phyloP scores from a whole-genome alignment of 1,140 invertebrate species.

The Zelostemma sp. region DNA sequence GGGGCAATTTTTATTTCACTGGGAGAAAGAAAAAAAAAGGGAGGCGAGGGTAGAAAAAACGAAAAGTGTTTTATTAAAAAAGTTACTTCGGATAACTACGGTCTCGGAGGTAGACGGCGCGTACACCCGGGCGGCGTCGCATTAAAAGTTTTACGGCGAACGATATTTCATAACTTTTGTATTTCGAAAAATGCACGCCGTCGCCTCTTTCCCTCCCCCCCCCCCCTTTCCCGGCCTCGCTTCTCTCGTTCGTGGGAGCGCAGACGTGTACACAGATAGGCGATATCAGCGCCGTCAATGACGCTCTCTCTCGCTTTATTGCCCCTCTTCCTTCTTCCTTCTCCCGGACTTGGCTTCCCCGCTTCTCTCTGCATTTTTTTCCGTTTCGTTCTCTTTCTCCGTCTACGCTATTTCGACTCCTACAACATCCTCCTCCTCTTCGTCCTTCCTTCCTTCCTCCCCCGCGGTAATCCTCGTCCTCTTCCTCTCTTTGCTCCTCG shows the following conservation, averaged over 20 bases:
- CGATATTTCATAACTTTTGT: constrained; percentile 70
- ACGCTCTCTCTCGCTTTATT: constrained; percentile 34
- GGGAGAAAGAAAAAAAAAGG: constrained; percentile 33
- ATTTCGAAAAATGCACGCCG: constrained; percentile 65
- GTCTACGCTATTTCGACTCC: constrained; percentile 6
- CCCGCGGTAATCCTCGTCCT: constrained; percentile 22
- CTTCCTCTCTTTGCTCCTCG: constrained; percentile 11
- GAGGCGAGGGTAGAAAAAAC: constrained; percentile 19
- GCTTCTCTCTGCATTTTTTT: constrained; percentile 38
- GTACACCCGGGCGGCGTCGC: constrained; percentile 47
- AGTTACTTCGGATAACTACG: constrained; percentile 55
- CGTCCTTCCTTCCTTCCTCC: constrained; percentile 25
- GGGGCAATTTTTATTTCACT: constrained; percentile 40
- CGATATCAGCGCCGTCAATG: constrained; percentile 35
- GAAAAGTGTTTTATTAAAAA: constrained; percentile 70
- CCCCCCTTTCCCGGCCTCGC: too few species aligned
- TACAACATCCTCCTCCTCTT: constrained; percentile 21
- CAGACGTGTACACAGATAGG: constrained; percentile 4
- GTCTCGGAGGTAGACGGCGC: constrained; percentile 33
- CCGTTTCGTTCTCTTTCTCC: constrained; percentile 26
- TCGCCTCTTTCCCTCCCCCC: constrained; percentile 7
- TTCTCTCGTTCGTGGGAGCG: background rate
- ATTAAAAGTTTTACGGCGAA: constrained; percentile 68
- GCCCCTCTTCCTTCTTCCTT: constrained; percentile 24
- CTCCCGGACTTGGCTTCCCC: constrained; percentile 35